These are phyloP conservation scores for Pyrrhosoma nymphula DNA, from an alignment of 2,888 invertebrate genomes.

Conservation along the genomic window DNA sequence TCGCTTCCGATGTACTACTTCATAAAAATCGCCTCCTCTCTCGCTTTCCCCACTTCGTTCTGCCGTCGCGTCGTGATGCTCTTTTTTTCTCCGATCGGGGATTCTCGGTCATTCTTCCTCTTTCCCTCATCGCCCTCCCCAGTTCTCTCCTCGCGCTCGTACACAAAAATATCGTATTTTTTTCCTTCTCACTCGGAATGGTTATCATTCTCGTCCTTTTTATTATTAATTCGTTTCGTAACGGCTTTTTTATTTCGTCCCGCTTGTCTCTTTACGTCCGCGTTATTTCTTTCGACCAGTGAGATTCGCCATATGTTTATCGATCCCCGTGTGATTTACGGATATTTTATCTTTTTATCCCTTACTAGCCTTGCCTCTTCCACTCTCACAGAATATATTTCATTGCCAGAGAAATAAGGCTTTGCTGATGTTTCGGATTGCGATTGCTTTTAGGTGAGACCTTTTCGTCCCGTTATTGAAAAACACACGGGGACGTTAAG, in stretches of 20 bases:
- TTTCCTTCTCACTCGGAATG: neutral
- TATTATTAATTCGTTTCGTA: slow-evolving; percentile 28
- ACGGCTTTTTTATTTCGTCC: neutral
- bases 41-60: neutral
- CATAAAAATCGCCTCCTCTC: neutral
- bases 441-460: no score
- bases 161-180: neutral
- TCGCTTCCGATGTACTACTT: slow-evolving; percentile 17
- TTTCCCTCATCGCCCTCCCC: neutral
- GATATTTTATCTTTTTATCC: neutral
- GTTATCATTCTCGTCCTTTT: neutral
- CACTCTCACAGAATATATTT: neutral
- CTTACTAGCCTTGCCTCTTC: no score
- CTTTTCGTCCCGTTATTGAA: no score
- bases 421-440: no score
- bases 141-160: neutral
- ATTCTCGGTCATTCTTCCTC: neutral
- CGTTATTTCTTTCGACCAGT: neutral
- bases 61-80: neutral
- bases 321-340: neutral
- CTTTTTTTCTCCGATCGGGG: neutral
- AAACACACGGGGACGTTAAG: no score
- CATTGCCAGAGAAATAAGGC: neutral
- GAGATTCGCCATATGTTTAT: slow-evolving; percentile 10
- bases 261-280: neutral